Evolutionary conservation across 1,140 invertebrate species (phyloP).

Genomic region (Zaprionus taronus): DNA sequence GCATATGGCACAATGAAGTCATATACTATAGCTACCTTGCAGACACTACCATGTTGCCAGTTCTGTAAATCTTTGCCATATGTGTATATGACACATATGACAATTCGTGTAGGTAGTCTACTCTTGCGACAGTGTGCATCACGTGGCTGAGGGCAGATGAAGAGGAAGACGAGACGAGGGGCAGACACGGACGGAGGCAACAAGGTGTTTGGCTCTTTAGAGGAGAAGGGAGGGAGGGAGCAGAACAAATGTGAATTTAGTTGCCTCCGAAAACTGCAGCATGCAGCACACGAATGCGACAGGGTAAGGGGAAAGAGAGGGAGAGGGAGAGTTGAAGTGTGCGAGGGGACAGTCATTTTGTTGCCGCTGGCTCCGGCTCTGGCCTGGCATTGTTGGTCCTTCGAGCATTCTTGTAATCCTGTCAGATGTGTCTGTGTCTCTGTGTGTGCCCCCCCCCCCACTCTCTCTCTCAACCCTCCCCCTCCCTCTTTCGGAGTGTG

Average conservation of each 20-base stretch:
- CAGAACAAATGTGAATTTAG: constrained; percentile 75
- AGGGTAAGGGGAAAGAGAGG: background rate
- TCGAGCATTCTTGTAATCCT: constrained; percentile 79
- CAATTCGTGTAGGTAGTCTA: background rate
- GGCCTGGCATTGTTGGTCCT: constrained; percentile 71
- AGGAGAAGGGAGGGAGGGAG: background rate
- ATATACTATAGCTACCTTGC: background rate
- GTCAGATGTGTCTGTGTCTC: constrained; percentile 45
- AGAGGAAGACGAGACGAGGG: too few species aligned
- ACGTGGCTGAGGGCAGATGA: background rate
- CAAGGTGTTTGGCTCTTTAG: background rate
- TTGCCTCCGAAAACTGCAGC: constrained; percentile 58
- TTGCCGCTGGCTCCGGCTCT: constrained; percentile 30
- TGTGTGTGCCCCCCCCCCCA: constrained; percentile 7
- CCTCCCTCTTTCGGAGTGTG: background rate
- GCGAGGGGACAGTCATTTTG: constrained; percentile 55
- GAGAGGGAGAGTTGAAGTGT: background rate
- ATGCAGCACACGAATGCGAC: constrained; percentile 33
- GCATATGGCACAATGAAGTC: background rate
- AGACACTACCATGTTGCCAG: background rate
- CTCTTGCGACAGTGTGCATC: background rate
- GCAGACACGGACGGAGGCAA: background rate
- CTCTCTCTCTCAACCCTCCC: too few species aligned
- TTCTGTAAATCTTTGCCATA: background rate
- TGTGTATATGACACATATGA: background rate